A percentile compares a stretch with the other conserved stretches of the same genome.
phyloP scores from a whole-genome alignment of 2,113 vertebrate genomes.

The Rhynchomys soricoides region DNA sequence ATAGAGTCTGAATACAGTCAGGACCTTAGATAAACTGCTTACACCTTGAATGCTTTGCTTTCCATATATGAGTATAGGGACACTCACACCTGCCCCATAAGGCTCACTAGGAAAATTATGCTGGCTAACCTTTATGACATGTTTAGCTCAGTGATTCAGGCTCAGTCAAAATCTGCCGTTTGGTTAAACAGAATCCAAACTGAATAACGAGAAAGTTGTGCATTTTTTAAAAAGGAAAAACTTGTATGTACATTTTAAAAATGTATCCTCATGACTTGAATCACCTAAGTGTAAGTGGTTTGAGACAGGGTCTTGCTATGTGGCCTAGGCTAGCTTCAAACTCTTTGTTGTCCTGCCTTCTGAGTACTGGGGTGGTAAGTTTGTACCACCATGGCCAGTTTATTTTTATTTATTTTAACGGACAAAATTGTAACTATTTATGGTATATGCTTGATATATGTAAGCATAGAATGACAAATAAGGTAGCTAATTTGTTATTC shows the following conservation, averaged over 20 bases:
- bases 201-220: background rate
- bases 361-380: background rate
- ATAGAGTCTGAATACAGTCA: background rate
- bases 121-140: background rate
- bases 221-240: background rate
- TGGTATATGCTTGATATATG: background rate
- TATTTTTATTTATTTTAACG: slow-evolving; percentile 28
- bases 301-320: background rate
- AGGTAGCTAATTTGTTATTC: background rate
- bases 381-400: background rate
- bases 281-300: background rate
- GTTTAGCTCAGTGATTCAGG: background rate
- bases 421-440: background rate
- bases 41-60: background rate
- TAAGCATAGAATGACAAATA: background rate
- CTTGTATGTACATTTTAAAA: background rate
- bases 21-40: background rate
- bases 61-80: background rate
- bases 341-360: background rate
- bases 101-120: background rate
- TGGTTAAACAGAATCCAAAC: background rate
- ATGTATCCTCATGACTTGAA: background rate
- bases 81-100: too few relatives aligned
- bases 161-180: background rate
- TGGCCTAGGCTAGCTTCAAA: background rate